phyloP scores from a whole-genome alignment of 2,797 vertebrate genomes.

The Spondyliosoma cantharus region DNA sequence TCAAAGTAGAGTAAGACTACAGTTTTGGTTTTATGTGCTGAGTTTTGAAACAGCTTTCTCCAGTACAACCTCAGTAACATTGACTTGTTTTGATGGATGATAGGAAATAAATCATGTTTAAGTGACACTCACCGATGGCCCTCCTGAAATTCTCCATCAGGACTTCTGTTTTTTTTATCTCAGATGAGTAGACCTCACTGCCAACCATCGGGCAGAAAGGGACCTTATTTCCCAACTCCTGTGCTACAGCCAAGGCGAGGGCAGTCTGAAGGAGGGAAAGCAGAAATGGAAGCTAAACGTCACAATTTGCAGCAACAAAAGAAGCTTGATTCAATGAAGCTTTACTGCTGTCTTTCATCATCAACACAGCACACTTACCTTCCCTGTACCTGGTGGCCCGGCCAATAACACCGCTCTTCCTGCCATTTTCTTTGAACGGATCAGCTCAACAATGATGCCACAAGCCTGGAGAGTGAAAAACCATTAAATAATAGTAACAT shows the following conservation, averaged over 20 bases:
- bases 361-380: conserved; percentile 82
- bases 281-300: not conserved
- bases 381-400: conserved; percentile 98
- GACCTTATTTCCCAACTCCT: conserved; percentile 98
- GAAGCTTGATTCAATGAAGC: not conserved
- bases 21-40: not conserved
- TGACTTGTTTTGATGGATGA: not conserved
- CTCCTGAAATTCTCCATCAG: conserved; percentile 99
- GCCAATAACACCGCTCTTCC: conserved; percentile 95
- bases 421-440: conserved; percentile 98
- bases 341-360: not conserved
- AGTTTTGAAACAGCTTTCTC: not conserved
- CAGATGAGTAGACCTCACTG: conserved; percentile 97
- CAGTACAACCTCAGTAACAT: no score
- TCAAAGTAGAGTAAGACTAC: not conserved
- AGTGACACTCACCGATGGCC: conserved; percentile 91
- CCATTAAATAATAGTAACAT: not conserved
- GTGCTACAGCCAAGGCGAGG: conserved; percentile 95
- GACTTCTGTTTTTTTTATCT: conserved; percentile 99
- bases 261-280: conserved; percentile 86
- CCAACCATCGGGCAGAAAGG: conserved; percentile 99
- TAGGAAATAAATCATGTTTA: not conserved
- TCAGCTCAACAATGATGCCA: conserved; percentile 96
- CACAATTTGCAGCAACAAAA: not conserved
- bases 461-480: conserved; percentile 86